Base-by-base conservation (phyloP, 1,140 invertebrate species). In the Neodiprion lecontei region DNA sequence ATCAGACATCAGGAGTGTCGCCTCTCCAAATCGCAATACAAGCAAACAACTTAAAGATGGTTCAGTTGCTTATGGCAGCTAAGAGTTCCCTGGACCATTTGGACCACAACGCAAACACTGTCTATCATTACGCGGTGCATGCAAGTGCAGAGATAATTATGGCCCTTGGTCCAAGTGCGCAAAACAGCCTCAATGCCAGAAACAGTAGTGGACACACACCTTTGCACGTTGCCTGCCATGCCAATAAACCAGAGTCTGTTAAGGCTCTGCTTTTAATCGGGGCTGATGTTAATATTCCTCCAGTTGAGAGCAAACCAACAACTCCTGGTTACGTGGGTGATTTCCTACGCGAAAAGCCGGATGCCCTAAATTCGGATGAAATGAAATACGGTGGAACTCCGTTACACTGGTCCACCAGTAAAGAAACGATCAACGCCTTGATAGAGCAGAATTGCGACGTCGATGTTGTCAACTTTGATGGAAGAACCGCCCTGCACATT, bases 361-460 rank as follows among this genome's bases (percentile, higher is more conserved):
- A 93, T 72, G 93, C 93, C 74, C 87, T 95, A 3, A 91, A 91
- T 78, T 87, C 90, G 1, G 90, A 96, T 83, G 97, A 98, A 80
- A 96, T 97, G 92, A 97, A 97, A 87, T 92, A 93, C 80, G 96
- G 96, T 1, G 96, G 96, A 0, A 98, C 95, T 0, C 96, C 97
- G 0, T 82, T 98, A 23, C 97, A 99, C 84, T 98, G 96, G 96
- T 94, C 95, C 0, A 92, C 91, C 72, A 96, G 95, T 14, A 90
- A 93, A 48, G 93, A 95, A 86, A 95, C 97, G 0, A 91, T 97
- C 7, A 93, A 95, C 74, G 92, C 93, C 1, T 84, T 98, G 1
- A 91, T 96, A 9, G 92, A 96, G 74, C 91, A 93, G 68, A 95
- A 96, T 70, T 97, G 96, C 83, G 92, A 96, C 80, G 92, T 98